Conservation (phyloP, 1,140 invertebrate genomes). For the Sminthurinus signatus region DNA sequence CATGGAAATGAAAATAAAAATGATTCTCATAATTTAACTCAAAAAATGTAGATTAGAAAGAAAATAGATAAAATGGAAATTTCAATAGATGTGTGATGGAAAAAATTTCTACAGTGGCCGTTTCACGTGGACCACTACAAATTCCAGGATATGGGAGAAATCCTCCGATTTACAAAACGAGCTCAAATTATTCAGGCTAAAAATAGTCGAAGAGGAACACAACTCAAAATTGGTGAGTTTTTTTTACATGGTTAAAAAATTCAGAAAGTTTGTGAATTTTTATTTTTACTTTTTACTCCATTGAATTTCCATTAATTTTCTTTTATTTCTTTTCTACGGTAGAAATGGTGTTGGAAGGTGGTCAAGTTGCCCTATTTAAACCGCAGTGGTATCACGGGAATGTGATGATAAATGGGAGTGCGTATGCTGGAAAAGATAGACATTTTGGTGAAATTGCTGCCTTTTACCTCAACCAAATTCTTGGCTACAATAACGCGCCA, state of each 20-base stretch:
- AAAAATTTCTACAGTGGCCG: slow-evolving; percentile 18
- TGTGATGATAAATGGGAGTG: slow-evolving; percentile 63
- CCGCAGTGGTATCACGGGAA: slow-evolving; percentile 77
- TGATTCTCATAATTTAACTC: too few relatives aligned
- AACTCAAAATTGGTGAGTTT: too few relatives aligned
- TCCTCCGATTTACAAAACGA: slow-evolving; percentile 61
- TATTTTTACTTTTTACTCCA: too few relatives aligned
- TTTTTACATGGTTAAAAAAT: too few relatives aligned
- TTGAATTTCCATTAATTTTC: too few relatives aligned
- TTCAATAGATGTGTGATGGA: too few relatives aligned
- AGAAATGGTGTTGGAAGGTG: slow-evolving; percentile 65
- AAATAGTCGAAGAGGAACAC: slow-evolving; percentile 70
- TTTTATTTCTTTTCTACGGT: too few relatives aligned
- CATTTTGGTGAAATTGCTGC: slow-evolving; percentile 92
- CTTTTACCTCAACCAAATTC: slow-evolving; percentile 77
- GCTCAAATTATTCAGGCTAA: slow-evolving; percentile 66
- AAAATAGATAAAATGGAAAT: too few relatives aligned
- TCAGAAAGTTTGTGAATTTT: too few relatives aligned
- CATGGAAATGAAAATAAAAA: too few relatives aligned
- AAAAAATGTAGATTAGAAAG: too few relatives aligned
- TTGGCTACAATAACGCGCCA: slow-evolving; percentile 70
- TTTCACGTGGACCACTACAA: neutral
- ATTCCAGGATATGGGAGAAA: slow-evolving; percentile 50
- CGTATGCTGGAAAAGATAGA: slow-evolving; percentile 82
- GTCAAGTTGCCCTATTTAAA: slow-evolving; percentile 78